A percentile compares a stretch with the other conserved stretches of the same genome.
Evolutionary conservation across 2,888 invertebrate species (phyloP).

Genomic region (Drosophila anomalata): DNA sequence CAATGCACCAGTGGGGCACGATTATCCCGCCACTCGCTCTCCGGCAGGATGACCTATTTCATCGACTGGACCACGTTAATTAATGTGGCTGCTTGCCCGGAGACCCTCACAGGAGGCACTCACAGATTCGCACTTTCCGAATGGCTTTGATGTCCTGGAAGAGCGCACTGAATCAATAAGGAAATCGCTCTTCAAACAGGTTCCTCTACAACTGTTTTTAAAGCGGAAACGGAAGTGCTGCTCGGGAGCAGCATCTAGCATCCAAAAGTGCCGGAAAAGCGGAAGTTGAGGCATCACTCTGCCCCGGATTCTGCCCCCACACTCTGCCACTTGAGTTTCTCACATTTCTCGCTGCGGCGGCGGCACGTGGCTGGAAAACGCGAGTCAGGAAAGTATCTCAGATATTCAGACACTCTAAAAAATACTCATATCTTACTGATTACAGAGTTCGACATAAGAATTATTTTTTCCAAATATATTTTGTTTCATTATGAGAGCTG

Average conservation of each 20-base stretch:
- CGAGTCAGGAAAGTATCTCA: constrained; percentile 63
- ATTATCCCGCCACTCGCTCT: not conserved
- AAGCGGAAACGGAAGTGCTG: constrained; percentile 45
- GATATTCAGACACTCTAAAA: constrained; percentile 24
- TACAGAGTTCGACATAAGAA: too few relatives aligned
- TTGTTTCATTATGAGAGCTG: not conserved
- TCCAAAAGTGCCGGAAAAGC: constrained; percentile 20
- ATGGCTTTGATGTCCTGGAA: constrained; percentile 39
- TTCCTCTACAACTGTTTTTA: constrained; percentile 28
- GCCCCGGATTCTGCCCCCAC: not conserved
- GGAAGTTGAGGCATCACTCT: constrained; percentile 29
- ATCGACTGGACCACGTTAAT: constrained; percentile 35
- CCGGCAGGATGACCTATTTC: constrained; percentile 34
- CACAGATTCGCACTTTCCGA: constrained; percentile 48
- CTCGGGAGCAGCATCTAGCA: constrained; percentile 18
- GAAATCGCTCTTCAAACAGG: constrained; percentile 9
- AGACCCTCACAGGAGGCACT: constrained; percentile 64
- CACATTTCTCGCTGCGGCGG: constrained; percentile 19
- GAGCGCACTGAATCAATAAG: constrained; percentile 19
- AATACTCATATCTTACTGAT: not conserved
- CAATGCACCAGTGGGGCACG: constrained; percentile 60
- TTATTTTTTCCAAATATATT: too few relatives aligned
- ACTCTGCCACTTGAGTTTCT: constrained; percentile 1
- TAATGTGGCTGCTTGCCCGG: constrained; percentile 17
- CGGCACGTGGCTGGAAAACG: constrained; percentile 70